These are phyloP conservation scores for Lasiurus cinereus DNA, from an alignment of 2,113 vertebrate species.

Conservation along the genomic window DNA sequence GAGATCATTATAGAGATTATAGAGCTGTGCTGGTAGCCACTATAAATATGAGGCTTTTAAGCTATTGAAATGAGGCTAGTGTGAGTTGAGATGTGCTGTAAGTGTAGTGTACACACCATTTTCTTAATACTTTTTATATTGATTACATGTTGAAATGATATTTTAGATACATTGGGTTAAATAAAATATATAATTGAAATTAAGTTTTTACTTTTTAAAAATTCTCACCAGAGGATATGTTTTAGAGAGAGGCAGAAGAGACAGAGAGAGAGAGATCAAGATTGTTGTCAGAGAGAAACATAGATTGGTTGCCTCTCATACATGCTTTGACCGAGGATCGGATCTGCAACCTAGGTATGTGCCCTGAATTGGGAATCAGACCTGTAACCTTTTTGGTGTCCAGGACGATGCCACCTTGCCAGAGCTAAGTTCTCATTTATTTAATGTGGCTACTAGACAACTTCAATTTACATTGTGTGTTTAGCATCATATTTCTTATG, in stretches of 20 bases:
- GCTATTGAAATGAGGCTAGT: constrained; percentile 1
- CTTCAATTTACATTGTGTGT: constrained; percentile 14
- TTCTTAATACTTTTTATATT: constrained; percentile 44
- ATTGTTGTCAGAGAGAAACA: neutral
- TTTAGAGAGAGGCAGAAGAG: neutral
- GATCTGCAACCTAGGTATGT: neutral
- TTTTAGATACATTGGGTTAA: constrained; percentile 14
- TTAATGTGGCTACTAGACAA: constrained; percentile 51
- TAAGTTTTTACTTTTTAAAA: constrained; percentile 27
- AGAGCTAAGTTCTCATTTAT: constrained; percentile 7
- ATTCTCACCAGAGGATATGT: neutral
- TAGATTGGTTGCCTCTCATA: neutral
- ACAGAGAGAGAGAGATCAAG: neutral
- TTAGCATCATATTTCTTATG: constrained; percentile 19
- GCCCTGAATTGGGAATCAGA: neutral
- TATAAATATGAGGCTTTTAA: neutral
- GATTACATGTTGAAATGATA: constrained; percentile 18
- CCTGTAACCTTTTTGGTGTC: neutral
- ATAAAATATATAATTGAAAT: constrained; percentile 36
- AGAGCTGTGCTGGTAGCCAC: neutral
- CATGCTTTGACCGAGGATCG: neutral
- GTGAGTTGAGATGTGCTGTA: neutral
- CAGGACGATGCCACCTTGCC: neutral
- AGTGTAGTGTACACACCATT: neutral
- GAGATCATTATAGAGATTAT: neutral